Percentiles rank a stretch among this genome's conserved stretches.
Conservation (phyloP, 2,888 invertebrate species). For the Neocrepidodera transversa region DNA sequence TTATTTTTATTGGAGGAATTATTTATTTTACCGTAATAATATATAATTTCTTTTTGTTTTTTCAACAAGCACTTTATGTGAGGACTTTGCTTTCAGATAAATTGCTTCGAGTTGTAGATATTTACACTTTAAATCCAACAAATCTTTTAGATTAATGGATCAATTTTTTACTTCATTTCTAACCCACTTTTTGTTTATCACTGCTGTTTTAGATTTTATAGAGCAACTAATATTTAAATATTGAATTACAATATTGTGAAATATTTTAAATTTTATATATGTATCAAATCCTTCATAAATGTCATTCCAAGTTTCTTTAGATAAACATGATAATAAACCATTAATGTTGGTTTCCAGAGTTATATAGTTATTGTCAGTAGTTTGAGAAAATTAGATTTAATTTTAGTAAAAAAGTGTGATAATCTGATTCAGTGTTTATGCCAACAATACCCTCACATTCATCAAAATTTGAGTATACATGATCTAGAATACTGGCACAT, state of each 20-base stretch:
- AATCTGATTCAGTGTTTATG: conserved; percentile 17
- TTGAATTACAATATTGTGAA: neutral
- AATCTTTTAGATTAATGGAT: conserved; percentile 4
- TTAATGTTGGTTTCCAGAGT: no score
- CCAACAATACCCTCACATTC: conserved; percentile 14
- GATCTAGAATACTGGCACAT: conserved; percentile 21
- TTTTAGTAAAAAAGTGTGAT: conserved; percentile 6
- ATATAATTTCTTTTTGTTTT: conserved; percentile 15
- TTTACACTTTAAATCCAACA: conserved; percentile 6
- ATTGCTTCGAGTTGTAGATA: conserved; percentile 9
- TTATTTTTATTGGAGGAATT: conserved; percentile 1
- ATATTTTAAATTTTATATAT: conserved; percentile 1
- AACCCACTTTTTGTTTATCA: neutral
- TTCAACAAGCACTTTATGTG: conserved; percentile 11
- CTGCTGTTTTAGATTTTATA: neutral
- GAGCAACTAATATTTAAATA: conserved; percentile 6
- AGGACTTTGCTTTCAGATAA: conserved; percentile 2
- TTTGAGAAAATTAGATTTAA: neutral
- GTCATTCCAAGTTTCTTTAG: conserved; percentile 15
- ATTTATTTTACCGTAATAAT: conserved; percentile 3
- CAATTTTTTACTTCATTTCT: neutral
- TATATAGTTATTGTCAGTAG: no score
- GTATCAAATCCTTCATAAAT: conserved; percentile 8
- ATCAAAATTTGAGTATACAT: conserved; percentile 9
- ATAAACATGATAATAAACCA: no score